Conservation (phyloP, 2,113 vertebrate species). For the Onychostoma macrolepis region DNA sequence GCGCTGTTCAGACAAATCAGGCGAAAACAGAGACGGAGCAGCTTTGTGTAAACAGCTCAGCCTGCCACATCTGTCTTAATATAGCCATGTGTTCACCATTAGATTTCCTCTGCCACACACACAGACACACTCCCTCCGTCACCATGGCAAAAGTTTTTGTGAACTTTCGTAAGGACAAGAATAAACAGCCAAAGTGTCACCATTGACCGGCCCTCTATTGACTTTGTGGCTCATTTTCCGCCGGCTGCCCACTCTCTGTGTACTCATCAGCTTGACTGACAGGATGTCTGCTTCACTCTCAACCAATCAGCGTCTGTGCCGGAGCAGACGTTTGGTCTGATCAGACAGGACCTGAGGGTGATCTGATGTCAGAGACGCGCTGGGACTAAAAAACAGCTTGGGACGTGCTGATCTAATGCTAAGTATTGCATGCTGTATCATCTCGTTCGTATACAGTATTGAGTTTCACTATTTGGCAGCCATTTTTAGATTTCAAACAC, state of each 20-base stretch:
- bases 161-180: conserved; percentile 38
- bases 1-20: conserved; percentile 20
- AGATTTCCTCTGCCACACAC: conserved; percentile 22
- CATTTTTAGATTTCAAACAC: neutral
- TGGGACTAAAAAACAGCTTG: neutral
- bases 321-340: conserved; percentile 16
- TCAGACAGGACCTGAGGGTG: conserved; percentile 23
- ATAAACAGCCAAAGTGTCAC: conserved; percentile 29
- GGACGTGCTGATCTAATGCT: neutral
- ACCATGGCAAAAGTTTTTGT: neutral
- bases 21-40: conserved; percentile 1
- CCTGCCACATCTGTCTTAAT: conserved; percentile 33
- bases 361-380: neutral
- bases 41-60: conserved; percentile 22
- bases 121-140: neutral
- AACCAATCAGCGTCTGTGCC: conserved; percentile 36
- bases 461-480: neutral
- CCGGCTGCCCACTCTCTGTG: conserved; percentile 23
- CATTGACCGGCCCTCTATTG: conserved; percentile 34
- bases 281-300: conserved; percentile 27
- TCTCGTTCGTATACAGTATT: neutral
- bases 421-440: neutral
- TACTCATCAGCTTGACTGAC: conserved; percentile 39
- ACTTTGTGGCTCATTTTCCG: conserved; percentile 45
- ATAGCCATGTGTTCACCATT: conserved; percentile 35